Evolutionary conservation across 1,140 invertebrate species (phyloP).

Genomic region (Paracyclopina nana): DNA sequence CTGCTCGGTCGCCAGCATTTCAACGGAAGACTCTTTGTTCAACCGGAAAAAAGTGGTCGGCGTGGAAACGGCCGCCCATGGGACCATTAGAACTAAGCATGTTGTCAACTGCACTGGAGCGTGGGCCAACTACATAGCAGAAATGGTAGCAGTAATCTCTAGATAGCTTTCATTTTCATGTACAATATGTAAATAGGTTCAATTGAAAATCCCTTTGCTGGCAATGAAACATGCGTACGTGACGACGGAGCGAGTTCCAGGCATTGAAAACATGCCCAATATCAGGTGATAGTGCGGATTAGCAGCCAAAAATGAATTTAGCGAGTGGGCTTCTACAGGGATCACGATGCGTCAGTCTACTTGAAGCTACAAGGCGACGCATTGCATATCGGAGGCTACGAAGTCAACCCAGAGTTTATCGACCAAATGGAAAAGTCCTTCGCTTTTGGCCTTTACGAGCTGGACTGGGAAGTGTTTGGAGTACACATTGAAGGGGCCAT

Average conservation of each 20-base stretch:
- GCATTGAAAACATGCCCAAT: conserved; percentile 50
- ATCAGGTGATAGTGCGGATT: no score
- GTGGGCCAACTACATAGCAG: conserved; percentile 51
- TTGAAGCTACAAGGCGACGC: conserved; percentile 59
- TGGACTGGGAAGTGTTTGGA: conserved; percentile 64
- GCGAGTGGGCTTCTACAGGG: no score
- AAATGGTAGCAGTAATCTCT: conserved; percentile 45
- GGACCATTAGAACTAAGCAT: conserved; percentile 46
- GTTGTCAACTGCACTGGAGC: conserved; percentile 47
- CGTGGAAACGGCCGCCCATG: conserved; percentile 48
- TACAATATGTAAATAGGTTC: conserved; percentile 5
- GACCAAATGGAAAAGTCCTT: conserved; percentile 51
- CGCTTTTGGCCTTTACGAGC: conserved; percentile 56
- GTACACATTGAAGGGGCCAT: conserved; percentile 47
- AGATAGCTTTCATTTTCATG: conserved; percentile 10
- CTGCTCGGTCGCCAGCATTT: conserved; percentile 44
- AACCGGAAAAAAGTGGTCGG: neutral
- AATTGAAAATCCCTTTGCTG: conserved; percentile 40
- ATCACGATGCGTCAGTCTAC: conserved; percentile 63
- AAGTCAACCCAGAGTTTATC: conserved; percentile 55
- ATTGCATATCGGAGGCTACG: conserved; percentile 65
- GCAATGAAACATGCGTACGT: conserved; percentile 76
- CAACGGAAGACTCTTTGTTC: conserved; percentile 33
- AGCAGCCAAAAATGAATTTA: no score
- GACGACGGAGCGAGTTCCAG: conserved; percentile 49